Evolutionary conservation across 2,113 vertebrate genomes (phyloP).

Genomic region (Clarias gariepinus): DNA sequence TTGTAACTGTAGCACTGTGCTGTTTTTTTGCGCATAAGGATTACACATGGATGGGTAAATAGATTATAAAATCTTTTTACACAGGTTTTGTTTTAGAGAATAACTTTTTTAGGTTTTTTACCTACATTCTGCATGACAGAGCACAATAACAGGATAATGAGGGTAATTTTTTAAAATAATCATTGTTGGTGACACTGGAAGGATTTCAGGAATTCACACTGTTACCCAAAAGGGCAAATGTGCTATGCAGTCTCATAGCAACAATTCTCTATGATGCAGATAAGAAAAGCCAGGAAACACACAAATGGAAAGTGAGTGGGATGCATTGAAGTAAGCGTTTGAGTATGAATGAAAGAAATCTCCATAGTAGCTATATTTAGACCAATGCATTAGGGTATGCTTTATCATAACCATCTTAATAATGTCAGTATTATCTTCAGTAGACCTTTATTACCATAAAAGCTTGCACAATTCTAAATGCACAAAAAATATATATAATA

Average conservation of each 20-base stretch:
- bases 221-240: background rate
- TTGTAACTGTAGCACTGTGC: background rate
- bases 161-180: background rate
- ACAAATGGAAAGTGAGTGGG: conserved; percentile 8
- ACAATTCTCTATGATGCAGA: conserved; percentile 23
- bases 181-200: background rate
- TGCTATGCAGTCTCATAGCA: conserved; percentile 6
- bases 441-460: conserved; percentile 8
- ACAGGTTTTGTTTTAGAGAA: background rate
- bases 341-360: background rate
- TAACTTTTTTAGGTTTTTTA: background rate
- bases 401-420: conserved; percentile 13
- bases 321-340: conserved; percentile 16
- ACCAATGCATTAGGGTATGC: background rate
- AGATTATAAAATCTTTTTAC: background rate
- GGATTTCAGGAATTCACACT: background rate
- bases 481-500: background rate
- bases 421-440: background rate
- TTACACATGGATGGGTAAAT: background rate
- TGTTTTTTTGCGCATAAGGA: background rate
- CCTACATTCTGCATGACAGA: background rate
- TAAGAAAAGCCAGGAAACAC: conserved; percentile 17
- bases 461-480: background rate
- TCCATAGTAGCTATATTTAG: background rate
- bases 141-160: background rate